Base-by-base conservation (phyloP, 92 coral and sea anemone species). In the Palythoa grandiflora region DNA sequence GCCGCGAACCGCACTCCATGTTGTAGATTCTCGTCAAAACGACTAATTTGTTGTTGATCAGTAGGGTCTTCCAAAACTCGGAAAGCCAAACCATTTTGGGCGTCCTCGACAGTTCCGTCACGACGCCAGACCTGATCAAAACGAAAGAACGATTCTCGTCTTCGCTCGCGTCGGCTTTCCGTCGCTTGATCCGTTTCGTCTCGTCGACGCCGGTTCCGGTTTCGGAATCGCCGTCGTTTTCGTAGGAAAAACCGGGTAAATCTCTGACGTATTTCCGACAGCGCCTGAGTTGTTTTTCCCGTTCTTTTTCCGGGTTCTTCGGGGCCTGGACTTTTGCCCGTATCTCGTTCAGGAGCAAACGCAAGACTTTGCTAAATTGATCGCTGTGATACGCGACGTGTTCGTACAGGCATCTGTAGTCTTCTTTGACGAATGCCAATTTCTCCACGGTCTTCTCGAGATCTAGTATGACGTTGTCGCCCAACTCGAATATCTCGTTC, bases 401-500 rank as follows among this genome's bases (percentile, higher is more conserved):
- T 2, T 28, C 72, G n/a, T 66, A 66, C 72, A 66, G n/a, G 38
- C 72, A 66, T 19, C 11, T 28, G 1, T 19, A 66, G 17, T 66
- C 72, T 66, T 66, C 72, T 66, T 28, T 19, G 12, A 66, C 9
- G 72, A 1, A 9, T 9, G 51, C 47, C 77, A 72, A 72, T 17
- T 72, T 72, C 28, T 72, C 14, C 6, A 72, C 51, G 1, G 1
- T 36, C 11, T 72, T 72, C 5, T 72, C 3, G 7, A 72, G 77
- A 8, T 72, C 77, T 0, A 14, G 2, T 72, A 72, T 72, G 19
- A 14, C 15, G 40, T 6, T 11, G 37, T 72, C 20, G 37, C 77
- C 77, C n/a, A 72, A 36, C 14, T 72, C 50, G 52, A 72, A 72
- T 37, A 72, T 72, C 17, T 72, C 77, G 3, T 39, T 72, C 77